Conservation (phyloP, 2,113 vertebrate genomes). For the Grammomys surdaster region DNA sequence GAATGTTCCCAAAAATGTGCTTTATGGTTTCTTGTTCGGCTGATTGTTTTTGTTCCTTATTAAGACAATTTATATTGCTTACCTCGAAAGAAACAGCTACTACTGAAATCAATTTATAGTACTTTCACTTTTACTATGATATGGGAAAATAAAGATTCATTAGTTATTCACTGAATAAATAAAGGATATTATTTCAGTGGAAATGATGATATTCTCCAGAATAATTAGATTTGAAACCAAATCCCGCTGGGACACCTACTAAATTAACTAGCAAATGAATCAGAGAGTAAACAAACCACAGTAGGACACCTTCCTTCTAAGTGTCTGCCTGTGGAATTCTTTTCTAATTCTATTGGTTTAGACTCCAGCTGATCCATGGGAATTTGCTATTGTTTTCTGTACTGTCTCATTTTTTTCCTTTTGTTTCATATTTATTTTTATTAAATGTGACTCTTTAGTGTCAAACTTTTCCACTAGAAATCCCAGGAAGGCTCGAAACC, state of each 20-base stretch:
- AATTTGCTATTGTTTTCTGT: background rate
- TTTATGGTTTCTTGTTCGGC: background rate
- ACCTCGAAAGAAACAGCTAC: slow-evolving; percentile 37
- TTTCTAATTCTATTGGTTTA: slow-evolving; percentile 38
- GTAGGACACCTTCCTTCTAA: slow-evolving; percentile 18
- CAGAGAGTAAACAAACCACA: slow-evolving; percentile 54
- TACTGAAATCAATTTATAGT: slow-evolving; percentile 60
- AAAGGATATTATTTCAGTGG: slow-evolving; percentile 65
- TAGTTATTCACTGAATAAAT: slow-evolving; percentile 70
- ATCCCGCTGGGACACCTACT: slow-evolving; percentile 55
- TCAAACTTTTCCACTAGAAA: slow-evolving; percentile 12
- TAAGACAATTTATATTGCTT: slow-evolving; percentile 48
- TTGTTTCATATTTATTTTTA: background rate
- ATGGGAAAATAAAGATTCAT: slow-evolving; percentile 64
- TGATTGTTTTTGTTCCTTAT: slow-evolving; percentile 33
- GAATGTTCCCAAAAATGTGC: background rate
- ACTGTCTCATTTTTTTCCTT: background rate
- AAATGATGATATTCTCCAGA: slow-evolving; percentile 63
- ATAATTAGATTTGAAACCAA: slow-evolving; percentile 69
- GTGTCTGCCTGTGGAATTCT: slow-evolving; percentile 8
- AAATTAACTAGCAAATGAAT: slow-evolving; percentile 70
- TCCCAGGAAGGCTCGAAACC: background rate
- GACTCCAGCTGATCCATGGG: background rate
- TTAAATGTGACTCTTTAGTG: background rate
- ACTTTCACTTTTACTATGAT: slow-evolving; percentile 15